Evolutionary conservation across 2,888 invertebrate genomes (phyloP).

Genomic region (Micropterix aruncella): DNA sequence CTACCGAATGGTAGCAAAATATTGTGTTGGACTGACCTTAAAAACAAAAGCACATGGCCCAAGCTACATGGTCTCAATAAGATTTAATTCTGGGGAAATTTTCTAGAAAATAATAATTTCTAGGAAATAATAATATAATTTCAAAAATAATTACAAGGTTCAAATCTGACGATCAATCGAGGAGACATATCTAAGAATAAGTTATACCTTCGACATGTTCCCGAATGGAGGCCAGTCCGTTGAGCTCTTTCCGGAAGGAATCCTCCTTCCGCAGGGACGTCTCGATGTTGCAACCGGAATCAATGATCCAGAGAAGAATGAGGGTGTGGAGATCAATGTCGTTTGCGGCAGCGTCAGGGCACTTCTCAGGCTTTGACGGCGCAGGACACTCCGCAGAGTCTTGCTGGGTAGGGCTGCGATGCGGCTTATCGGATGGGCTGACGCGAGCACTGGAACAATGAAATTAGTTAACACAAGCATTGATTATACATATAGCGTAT

Average conservation of each 20-base stretch:
- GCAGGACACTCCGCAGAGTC: neutral
- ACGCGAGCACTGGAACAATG: neutral
- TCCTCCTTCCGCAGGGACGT: conserved; percentile 27
- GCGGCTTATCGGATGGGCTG: neutral
- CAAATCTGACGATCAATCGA: no score
- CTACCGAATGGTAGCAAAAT: no score
- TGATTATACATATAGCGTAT: no score
- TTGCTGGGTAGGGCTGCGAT: neutral
- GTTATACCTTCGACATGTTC: neutral
- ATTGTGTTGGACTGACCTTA: no score
- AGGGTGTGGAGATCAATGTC: conserved; percentile 48
- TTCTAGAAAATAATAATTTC: no score
- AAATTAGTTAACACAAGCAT: no score
- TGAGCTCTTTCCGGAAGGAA: conserved; percentile 17
- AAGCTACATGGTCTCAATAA: no score
- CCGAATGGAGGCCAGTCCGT: conserved; percentile 4
- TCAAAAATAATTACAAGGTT: no score
- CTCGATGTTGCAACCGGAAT: conserved; percentile 50
- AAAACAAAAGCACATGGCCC: no score
- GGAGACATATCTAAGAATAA: no score
- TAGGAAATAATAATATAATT: no score
- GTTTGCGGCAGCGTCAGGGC: neutral
- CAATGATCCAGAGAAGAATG: conserved; percentile 62
- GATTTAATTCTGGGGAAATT: no score
- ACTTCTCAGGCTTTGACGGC: neutral